Evolutionary conservation across 2,888 invertebrate genomes (phyloP).

Genomic region (Sphaerophoria rueppellii): DNA sequence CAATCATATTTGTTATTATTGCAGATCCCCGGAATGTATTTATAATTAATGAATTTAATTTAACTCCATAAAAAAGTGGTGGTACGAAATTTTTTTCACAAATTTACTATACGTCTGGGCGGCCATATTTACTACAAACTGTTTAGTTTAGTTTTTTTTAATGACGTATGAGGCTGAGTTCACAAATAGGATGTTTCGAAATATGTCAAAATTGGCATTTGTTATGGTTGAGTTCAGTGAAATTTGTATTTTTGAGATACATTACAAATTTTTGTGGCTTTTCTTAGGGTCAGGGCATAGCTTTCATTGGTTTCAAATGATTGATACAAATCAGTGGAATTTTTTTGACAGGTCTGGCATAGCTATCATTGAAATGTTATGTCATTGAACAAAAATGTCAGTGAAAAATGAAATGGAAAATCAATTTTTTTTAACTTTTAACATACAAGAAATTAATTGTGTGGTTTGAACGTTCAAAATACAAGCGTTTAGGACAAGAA

Average conservation of each 20-base stretch:
- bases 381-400: too few species aligned
- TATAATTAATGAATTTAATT: conserved; percentile 42
- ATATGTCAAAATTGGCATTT: conserved; percentile 9
- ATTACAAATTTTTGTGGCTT: too few species aligned
- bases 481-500: too few species aligned
- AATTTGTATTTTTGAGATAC: neutral
- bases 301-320: too few species aligned
- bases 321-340: too few species aligned
- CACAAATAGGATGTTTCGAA: conserved; percentile 8
- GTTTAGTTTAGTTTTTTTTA: conserved; percentile 70
- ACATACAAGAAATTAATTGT: too few species aligned
- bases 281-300: too few species aligned
- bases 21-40: conserved; percentile 35
- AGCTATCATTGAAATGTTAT: too few species aligned
- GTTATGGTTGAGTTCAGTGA: neutral
- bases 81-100: conserved; percentile 72
- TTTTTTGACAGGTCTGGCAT: too few species aligned
- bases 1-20: conserved; percentile 51
- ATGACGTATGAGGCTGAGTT: conserved; percentile 53
- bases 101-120: conserved; percentile 73
- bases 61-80: conserved; percentile 67
- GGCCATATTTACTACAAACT: conserved; percentile 73
- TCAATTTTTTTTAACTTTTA: too few species aligned
- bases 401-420: too few species aligned
- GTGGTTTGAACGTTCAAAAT: too few species aligned